Percentiles rank a stretch among this genome's conserved stretches.
Evolutionary conservation across 2,797 vertebrate genomes (phyloP).

Genomic region (Tokudaia muenninki): DNA sequence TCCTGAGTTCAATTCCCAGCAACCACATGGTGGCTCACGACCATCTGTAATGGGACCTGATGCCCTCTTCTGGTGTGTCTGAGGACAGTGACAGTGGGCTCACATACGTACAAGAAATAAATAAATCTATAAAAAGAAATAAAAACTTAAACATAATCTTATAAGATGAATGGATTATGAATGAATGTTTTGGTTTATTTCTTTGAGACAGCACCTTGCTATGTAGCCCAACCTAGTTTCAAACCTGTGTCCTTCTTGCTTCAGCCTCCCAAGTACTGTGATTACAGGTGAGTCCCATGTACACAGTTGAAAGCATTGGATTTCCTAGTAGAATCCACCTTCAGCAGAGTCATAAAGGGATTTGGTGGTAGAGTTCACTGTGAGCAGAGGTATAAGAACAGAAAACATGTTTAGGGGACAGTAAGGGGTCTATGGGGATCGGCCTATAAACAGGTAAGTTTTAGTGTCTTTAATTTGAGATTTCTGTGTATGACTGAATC

Average conservation of each 20-base stretch:
- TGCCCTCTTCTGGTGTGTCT: too few species aligned
- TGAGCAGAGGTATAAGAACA: neutral
- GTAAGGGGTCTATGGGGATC: neutral
- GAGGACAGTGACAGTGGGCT: too few species aligned
- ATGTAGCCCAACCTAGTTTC: neutral
- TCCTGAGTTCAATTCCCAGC: too few species aligned
- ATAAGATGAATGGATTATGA: conserved; percentile 28
- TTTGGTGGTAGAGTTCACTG: neutral
- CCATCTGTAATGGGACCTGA: too few species aligned
- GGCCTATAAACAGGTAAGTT: neutral
- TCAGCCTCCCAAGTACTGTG: neutral
- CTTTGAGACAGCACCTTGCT: neutral
- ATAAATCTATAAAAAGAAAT: neutral
- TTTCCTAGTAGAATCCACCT: neutral
- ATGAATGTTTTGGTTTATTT: neutral
- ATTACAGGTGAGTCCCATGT: neutral
- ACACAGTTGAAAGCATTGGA: neutral
- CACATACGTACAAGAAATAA: too few species aligned
- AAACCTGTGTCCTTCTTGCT: neutral
- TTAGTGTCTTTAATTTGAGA: neutral
- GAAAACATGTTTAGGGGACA: neutral
- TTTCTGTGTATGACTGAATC: neutral
- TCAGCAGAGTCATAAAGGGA: neutral
- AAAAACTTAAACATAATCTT: neutral
- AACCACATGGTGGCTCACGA: too few species aligned